These are phyloP conservation scores for Ophioninae sp. DNA, from an alignment of 2,888 invertebrate genomes.

Conservation along the genomic window DNA sequence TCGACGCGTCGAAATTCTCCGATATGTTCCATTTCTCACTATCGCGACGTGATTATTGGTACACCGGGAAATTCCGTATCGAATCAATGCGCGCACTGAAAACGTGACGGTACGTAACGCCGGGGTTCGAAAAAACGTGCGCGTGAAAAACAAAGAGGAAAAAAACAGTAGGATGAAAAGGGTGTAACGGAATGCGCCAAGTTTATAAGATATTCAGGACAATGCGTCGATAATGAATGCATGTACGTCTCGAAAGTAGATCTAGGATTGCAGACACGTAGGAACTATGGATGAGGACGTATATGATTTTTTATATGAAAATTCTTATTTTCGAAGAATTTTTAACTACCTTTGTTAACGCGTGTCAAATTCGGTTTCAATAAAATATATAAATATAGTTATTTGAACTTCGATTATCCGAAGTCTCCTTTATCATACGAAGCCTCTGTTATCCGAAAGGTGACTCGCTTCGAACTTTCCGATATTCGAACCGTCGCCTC, in stretches of 20 bases:
- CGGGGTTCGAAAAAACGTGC: constrained; percentile 1
- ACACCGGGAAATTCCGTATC: no score
- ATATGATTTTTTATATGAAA: constrained; percentile 32
- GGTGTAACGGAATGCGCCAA: constrained; percentile 12
- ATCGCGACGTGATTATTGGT: constrained; percentile 7
- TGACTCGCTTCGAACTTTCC: no score
- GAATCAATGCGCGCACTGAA: no score
- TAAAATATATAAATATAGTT: background rate
- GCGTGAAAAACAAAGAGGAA: constrained; percentile 30
- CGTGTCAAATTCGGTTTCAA: background rate
- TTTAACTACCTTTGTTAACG: background rate
- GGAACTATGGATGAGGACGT: constrained; percentile 13
- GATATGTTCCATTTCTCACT: no score
- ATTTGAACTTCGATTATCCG: no score
- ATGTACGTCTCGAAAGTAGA: constrained; percentile 22
- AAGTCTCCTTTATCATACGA: no score
- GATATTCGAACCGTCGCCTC: no score
- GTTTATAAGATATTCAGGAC: constrained; percentile 53
- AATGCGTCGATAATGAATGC: constrained; percentile 53
- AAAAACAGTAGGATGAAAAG: constrained; percentile 43
- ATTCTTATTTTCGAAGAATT: constrained; percentile 27
- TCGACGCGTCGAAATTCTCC: background rate
- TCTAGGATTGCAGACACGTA: constrained; percentile 54
- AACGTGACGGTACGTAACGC: background rate
- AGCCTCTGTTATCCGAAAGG: no score